Percentiles rank a stretch among this genome's conserved stretches.
Evolutionary conservation across 2,113 vertebrate species (phyloP).

Genomic region (Sturnira hondurensis): DNA sequence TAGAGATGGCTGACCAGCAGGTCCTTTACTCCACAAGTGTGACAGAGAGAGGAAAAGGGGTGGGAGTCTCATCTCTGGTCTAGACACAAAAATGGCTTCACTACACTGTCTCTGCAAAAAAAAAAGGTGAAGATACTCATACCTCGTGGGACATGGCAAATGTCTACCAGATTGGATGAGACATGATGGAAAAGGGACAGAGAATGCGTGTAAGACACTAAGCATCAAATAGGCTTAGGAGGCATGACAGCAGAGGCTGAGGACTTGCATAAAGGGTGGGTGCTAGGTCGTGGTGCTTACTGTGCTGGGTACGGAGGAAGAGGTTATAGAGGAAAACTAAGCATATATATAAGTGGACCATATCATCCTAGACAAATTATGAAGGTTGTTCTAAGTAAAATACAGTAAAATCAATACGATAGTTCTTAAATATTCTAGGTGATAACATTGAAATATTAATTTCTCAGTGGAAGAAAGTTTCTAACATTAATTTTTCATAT

Average conservation of each 20-base stretch:
- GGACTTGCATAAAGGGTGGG: background rate
- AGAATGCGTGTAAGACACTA: background rate
- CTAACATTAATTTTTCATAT: background rate
- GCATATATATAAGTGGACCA: too few relatives aligned
- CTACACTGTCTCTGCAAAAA: background rate
- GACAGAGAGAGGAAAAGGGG: background rate
- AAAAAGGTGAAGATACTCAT: background rate
- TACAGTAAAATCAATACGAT: background rate
- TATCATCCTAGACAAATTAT: background rate
- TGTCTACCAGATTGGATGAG: background rate
- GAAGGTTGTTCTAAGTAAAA: background rate
- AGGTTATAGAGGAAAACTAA: background rate
- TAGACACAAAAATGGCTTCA: background rate
- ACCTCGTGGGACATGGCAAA: background rate
- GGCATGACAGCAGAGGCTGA: background rate
- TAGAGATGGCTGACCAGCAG: background rate
- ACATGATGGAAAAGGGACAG: background rate
- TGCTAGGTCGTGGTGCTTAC: background rate
- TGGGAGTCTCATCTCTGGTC: background rate
- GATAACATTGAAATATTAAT: background rate
- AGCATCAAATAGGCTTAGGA: background rate
- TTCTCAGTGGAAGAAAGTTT: background rate
- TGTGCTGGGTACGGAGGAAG: background rate
- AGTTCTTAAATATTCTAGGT: background rate
- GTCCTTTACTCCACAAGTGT: background rate